phyloP scores from a whole-genome alignment of 2,888 invertebrate species.

The Orthosia cruda region DNA sequence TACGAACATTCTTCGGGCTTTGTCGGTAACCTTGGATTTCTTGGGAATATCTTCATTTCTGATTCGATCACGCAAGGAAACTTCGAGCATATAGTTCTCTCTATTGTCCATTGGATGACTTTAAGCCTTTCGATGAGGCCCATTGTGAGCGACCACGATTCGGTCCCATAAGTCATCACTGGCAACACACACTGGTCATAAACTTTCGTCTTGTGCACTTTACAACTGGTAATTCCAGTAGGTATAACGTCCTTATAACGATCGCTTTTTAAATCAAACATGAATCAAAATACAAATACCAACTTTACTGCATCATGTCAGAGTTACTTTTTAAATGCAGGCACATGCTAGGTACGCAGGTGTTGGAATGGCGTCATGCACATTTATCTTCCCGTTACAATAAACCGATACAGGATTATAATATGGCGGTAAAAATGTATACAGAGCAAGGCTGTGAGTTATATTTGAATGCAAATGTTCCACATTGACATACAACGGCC shows the following conservation, averaged over 20 bases:
- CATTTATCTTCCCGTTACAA: constrained; percentile 67
- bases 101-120: too few relatives aligned
- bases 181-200: too few relatives aligned
- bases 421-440: constrained; percentile 36
- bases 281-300: constrained; percentile 19
- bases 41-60: too few relatives aligned
- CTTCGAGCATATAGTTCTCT: too few relatives aligned
- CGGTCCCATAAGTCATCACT: too few relatives aligned
- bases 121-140: too few relatives aligned
- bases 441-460: constrained; percentile 6
- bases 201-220: too few relatives aligned
- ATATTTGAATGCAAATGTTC: constrained; percentile 12
- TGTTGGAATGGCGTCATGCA: constrained; percentile 67
- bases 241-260: not conserved
- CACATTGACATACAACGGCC: not conserved
- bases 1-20: too few relatives aligned
- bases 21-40: too few relatives aligned
- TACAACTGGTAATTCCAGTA: constrained; percentile 13
- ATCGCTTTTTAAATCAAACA: constrained; percentile 28
- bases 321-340: constrained; percentile 49
- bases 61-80: too few relatives aligned
- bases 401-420: constrained; percentile 65
- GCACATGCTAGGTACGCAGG: constrained; percentile 49
- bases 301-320: constrained; percentile 53
- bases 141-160: too few relatives aligned